A percentile compares a stretch with the other conserved stretches of the same genome.
phyloP scores from a whole-genome alignment of 1,140 invertebrate genomes.

The Doryteuthis pealeii region DNA sequence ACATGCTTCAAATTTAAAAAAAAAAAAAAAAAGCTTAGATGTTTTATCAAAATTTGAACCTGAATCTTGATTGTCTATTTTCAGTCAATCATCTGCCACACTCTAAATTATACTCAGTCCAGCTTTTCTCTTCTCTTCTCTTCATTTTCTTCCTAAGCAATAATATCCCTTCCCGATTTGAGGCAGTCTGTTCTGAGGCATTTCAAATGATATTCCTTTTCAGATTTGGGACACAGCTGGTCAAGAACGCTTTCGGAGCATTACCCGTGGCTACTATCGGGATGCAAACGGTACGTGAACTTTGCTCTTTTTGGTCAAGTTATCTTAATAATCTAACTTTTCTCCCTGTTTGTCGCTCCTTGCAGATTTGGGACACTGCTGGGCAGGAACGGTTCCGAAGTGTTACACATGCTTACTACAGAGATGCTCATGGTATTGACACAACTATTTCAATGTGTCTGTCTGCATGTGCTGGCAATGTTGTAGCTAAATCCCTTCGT shows the following conservation, averaged over 20 bases:
- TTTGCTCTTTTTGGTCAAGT: background rate
- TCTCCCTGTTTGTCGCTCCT: constrained; percentile 18
- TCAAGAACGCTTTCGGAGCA: constrained; percentile 13
- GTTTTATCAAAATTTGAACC: too few species aligned
- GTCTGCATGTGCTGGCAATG: background rate
- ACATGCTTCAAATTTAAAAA: too few species aligned
- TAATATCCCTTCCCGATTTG: too few species aligned
- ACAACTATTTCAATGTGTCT: background rate
- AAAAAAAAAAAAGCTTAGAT: too few species aligned
- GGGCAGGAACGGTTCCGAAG: constrained; percentile 63
- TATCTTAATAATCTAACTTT: background rate
- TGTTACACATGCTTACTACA: constrained; percentile 62
- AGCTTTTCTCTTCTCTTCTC: background rate
- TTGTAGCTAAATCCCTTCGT: background rate
- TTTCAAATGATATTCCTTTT: constrained; percentile 48
- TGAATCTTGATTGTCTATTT: too few species aligned
- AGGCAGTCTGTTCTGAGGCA: too few species aligned
- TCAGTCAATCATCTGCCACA: too few species aligned
- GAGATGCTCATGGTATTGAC: constrained; percentile 60
- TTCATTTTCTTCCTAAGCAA: too few species aligned
- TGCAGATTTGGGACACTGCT: constrained; percentile 63
- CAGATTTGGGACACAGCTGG: constrained; percentile 38
- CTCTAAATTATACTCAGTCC: background rate
- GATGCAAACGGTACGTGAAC: constrained; percentile 60
- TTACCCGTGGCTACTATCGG: constrained; percentile 63